phyloP scores from a whole-genome alignment of 2,888 invertebrate genomes.

The Panopea generosa region DNA sequence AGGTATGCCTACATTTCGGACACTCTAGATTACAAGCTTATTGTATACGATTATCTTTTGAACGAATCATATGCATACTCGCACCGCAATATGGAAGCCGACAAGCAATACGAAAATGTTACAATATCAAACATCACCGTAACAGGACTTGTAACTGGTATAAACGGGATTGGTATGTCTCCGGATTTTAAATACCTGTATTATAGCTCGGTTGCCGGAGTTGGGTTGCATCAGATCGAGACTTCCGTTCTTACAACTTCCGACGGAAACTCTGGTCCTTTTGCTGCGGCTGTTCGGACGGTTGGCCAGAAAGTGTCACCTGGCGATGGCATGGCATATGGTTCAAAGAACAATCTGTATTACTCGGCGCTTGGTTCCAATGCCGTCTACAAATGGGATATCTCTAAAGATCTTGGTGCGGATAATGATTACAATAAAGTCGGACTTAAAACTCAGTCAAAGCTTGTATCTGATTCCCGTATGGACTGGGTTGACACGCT shows the following conservation, averaged over 20 bases:
- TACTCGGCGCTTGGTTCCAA: slow-evolving; percentile 58
- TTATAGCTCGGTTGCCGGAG: slow-evolving; percentile 66
- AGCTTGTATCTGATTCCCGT: slow-evolving; percentile 52
- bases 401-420: slow-evolving; percentile 21
- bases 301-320: slow-evolving; percentile 60
- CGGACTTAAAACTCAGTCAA: slow-evolving; percentile 26
- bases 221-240: slow-evolving; percentile 61
- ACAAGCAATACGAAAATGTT: slow-evolving; percentile 43
- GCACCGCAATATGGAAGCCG: slow-evolving; percentile 59
- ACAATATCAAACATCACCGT: slow-evolving; percentile 54
- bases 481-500: slow-evolving; percentile 70
- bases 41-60: slow-evolving; percentile 64
- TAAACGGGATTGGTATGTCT: slow-evolving; percentile 71
- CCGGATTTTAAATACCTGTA: slow-evolving; percentile 68
- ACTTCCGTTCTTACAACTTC: slow-evolving; percentile 55
- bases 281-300: slow-evolving; percentile 47
- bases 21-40: slow-evolving; percentile 61
- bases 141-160: slow-evolving; percentile 49
- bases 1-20: slow-evolving; percentile 71
- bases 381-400: slow-evolving; percentile 62
- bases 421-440: slow-evolving; percentile 34
- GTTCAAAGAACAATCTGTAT: slow-evolving; percentile 56
- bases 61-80: slow-evolving; percentile 54
- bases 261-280: slow-evolving; percentile 29
- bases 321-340: slow-evolving; percentile 66